These are phyloP conservation scores for Pyralis farinalis DNA, from an alignment of 2,888 invertebrate species.

Conservation along the genomic window DNA sequence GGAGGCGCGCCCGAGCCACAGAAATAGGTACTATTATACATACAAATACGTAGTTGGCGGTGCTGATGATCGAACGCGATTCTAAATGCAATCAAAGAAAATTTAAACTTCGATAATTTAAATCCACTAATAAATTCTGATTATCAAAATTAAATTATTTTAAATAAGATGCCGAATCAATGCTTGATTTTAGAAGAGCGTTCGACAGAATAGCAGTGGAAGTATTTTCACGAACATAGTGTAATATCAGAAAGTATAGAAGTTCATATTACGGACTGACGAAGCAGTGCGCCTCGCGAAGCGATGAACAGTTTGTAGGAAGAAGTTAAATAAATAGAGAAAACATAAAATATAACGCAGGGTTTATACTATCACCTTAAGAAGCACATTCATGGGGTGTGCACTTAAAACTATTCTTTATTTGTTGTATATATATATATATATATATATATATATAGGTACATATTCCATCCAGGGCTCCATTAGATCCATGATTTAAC, in stretches of 20 bases:
- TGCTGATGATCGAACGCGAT: slow-evolving; percentile 38
- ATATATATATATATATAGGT: slow-evolving; percentile 26
- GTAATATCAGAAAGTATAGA: slow-evolving; percentile 46
- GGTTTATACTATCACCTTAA: slow-evolving; percentile 67
- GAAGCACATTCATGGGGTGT: slow-evolving; percentile 79
- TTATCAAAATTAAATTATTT: too few species aligned
- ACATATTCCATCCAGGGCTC: slow-evolving; percentile 62
- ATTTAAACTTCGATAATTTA: background rate
- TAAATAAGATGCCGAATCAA: too few species aligned
- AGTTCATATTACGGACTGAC: slow-evolving; percentile 52
- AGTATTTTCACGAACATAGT: slow-evolving; percentile 43
- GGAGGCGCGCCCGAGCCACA: slow-evolving; percentile 16
- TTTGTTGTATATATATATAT: slow-evolving; percentile 33
- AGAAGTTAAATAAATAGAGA: slow-evolving; percentile 57
- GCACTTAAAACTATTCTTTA: slow-evolving; percentile 57
- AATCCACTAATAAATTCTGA: background rate
- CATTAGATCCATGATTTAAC: slow-evolving; percentile 46
- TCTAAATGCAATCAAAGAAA: too few species aligned
- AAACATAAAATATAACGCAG: slow-evolving; percentile 59
- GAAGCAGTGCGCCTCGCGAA: slow-evolving; percentile 76
- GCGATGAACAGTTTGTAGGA: slow-evolving; percentile 57
- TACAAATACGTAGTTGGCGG: slow-evolving; percentile 20
- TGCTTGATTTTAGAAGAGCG: slow-evolving; percentile 38
- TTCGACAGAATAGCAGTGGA: slow-evolving; percentile 47
- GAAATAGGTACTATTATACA: slow-evolving; percentile 24